phyloP scores from a whole-genome alignment of 2,113 vertebrate species.

The Panurus biarmicus region DNA sequence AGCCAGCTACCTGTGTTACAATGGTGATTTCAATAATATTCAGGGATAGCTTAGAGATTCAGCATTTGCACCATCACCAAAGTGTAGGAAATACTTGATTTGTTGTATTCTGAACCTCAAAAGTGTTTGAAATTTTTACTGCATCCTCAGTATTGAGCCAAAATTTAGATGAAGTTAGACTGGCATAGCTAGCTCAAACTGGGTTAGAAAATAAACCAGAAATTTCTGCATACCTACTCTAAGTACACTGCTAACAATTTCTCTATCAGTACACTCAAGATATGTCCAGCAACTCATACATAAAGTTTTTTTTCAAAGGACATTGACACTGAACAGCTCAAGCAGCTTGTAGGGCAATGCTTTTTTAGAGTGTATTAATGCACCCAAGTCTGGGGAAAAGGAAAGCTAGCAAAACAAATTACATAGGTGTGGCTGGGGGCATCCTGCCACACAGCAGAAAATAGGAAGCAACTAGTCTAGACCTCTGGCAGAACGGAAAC shows the following conservation, averaged over 20 bases:
- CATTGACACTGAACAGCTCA: background rate
- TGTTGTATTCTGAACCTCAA: background rate
- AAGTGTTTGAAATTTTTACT: background rate
- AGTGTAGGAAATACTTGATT: fast-evolving
- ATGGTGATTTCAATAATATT: background rate
- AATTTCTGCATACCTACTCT: background rate
- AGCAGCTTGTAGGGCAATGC: background rate
- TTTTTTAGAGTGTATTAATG: background rate
- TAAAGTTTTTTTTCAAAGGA: background rate
- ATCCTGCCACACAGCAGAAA: conserved; percentile 36
- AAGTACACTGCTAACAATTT: background rate
- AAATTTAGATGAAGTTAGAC: background rate
- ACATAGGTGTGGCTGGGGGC: background rate
- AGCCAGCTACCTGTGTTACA: background rate
- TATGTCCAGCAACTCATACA: background rate
- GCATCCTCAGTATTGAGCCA: background rate
- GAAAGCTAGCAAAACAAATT: conserved; percentile 1
- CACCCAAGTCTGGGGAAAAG: background rate
- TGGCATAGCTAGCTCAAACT: background rate
- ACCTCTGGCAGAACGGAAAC: background rate
- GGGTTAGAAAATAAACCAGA: background rate
- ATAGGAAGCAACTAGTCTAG: conserved; percentile 30
- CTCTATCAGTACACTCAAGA: background rate
- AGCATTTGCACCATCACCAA: background rate
- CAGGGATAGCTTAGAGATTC: background rate